phyloP scores from a whole-genome alignment of 1,140 invertebrate genomes.

The Bombus superbus region DNA sequence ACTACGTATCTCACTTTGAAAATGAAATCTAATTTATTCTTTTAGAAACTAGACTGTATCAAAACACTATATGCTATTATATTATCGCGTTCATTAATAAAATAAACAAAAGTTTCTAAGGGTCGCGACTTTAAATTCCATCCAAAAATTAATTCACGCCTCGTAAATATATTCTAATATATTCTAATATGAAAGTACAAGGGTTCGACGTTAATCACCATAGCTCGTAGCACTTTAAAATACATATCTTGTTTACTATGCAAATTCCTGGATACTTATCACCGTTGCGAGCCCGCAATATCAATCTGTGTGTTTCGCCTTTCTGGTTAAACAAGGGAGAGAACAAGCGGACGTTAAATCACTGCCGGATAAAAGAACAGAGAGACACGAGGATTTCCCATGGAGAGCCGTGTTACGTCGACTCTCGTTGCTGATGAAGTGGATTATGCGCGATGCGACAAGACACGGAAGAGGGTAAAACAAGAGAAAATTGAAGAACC shows the following conservation, averaged over 20 bases:
- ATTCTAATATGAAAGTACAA: too few species aligned
- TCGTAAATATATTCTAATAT: neutral
- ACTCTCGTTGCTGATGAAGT: constrained; percentile 29
- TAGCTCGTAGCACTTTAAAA: neutral
- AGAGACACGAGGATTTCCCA: neutral
- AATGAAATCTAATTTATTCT: too few species aligned
- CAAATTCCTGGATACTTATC: neutral
- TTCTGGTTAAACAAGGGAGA: neutral
- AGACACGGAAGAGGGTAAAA: constrained; percentile 31
- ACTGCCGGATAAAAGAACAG: constrained; percentile 2
- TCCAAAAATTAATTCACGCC: too few species aligned
- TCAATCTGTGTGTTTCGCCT: neutral
- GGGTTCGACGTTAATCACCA: neutral
- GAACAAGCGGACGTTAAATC: neutral
- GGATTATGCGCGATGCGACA: constrained; percentile 38
- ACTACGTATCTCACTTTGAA: too few species aligned
- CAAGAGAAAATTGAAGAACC: constrained; percentile 39
- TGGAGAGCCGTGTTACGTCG: constrained; percentile 19
- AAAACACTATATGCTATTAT: too few species aligned
- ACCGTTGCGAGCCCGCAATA: neutral
- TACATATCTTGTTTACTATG: too few species aligned
- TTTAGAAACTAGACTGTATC: too few species aligned
- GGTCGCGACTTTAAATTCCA: too few species aligned
- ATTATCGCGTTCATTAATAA: too few species aligned
- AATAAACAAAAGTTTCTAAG: too few species aligned